Evolutionary conservation across 2,797 vertebrate genomes (phyloP).

Genomic region (Pseudopleuronectes americanus): DNA sequence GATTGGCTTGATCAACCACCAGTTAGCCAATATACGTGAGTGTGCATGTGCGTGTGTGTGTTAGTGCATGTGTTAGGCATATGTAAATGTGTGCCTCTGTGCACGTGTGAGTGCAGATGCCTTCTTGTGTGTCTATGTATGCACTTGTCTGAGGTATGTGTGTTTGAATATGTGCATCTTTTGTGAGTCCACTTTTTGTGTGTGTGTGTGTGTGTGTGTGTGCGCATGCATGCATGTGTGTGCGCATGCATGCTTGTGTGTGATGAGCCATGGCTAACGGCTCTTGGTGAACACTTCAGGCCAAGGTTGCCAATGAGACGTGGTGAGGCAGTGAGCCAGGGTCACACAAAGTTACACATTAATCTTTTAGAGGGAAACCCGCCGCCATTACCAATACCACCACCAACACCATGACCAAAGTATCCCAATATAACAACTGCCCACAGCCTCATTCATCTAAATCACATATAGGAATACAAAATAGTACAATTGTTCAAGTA

Average conservation of each 20-base stretch:
- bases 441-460: background rate
- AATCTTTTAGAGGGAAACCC: constrained; percentile 70
- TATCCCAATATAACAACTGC: background rate
- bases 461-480: background rate
- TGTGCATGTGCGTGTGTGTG: constrained; percentile 10
- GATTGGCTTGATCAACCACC: constrained; percentile 79
- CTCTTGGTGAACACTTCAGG: constrained; percentile 60
- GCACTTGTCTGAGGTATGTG: background rate
- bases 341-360: constrained; percentile 78
- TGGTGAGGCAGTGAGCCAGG: constrained; percentile 67
- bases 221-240: constrained; percentile 47
- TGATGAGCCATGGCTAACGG: constrained; percentile 72
- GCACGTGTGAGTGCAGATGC: constrained; percentile 18
- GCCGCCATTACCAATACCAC: constrained; percentile 20
- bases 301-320: constrained; percentile 62
- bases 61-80: background rate
- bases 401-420: constrained; percentile 11
- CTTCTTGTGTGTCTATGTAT: background rate
- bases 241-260: constrained; percentile 37
- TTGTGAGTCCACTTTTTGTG: constrained; percentile 7
- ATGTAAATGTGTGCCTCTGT: background rate
- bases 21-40: constrained; percentile 50
- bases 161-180: background rate
- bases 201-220: constrained; percentile 24
- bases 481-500: background rate